These are phyloP conservation scores for Cotesia chilonis DNA, from an alignment of 1,140 invertebrate genomes.

Conservation along the genomic window DNA sequence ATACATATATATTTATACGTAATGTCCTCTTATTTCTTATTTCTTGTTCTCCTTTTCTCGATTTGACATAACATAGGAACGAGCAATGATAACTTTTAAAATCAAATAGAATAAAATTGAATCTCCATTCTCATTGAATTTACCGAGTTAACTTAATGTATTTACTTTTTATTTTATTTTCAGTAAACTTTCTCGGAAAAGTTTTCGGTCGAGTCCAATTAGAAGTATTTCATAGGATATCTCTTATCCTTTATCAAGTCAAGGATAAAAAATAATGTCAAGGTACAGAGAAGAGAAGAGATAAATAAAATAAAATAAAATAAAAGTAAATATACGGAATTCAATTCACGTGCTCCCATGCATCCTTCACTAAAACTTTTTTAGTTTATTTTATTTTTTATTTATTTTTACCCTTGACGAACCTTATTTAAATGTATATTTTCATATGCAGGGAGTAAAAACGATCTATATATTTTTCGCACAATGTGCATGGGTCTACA, in stretches of 20 bases:
- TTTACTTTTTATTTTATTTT: background rate
- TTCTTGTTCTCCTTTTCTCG: background rate
- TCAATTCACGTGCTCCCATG: background rate
- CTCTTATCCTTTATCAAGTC: background rate
- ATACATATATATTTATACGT: background rate
- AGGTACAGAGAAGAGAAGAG: background rate
- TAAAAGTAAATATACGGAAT: background rate
- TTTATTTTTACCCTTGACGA: too few relatives aligned
- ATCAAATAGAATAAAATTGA: background rate
- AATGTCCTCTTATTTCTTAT: background rate
- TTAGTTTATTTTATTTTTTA: too few relatives aligned
- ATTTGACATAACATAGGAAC: background rate
- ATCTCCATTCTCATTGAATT: slow-evolving; percentile 7
- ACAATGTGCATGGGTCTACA: too few relatives aligned
- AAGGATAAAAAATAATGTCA: background rate
- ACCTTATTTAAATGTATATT: too few relatives aligned
- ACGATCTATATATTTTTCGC: too few relatives aligned
- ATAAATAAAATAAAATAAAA: background rate
- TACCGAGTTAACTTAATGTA: slow-evolving; percentile 2
- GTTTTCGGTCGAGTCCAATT: slow-evolving; percentile 2
- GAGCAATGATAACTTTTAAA: slow-evolving; percentile 2
- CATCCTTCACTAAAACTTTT: too few relatives aligned
- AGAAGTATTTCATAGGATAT: slow-evolving; percentile 14
- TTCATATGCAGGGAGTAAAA: too few relatives aligned
- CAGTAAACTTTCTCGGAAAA: background rate